Evolutionary conservation across 2,888 invertebrate species (phyloP).

Genomic region (Zhengitettix transpicula): DNA sequence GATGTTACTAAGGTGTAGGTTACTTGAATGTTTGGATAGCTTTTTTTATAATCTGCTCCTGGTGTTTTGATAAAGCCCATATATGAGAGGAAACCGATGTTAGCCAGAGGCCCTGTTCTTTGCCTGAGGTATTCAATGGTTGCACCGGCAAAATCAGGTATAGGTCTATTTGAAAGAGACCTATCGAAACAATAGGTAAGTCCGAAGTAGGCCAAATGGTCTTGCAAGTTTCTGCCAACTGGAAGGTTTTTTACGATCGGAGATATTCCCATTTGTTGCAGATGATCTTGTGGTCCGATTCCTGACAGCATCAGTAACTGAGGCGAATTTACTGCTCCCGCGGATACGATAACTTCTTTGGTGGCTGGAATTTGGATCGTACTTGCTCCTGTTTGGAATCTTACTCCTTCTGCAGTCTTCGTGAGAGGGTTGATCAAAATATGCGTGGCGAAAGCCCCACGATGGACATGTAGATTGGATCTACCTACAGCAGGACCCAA

Average conservation of each 20-base stretch:
- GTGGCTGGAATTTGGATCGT: conserved; percentile 21
- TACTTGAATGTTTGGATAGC: conserved; percentile 36
- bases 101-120: conserved; percentile 28
- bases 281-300: conserved; percentile 27
- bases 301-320: conserved; percentile 45
- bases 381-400: conserved; percentile 37
- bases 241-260: conserved; percentile 15
- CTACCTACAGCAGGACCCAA: conserved; percentile 40
- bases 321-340: conserved; percentile 38
- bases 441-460: conserved; percentile 41
- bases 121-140: conserved; percentile 26
- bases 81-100: conserved; percentile 29
- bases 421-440: conserved; percentile 43
- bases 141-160: neutral
- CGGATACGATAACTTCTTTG: conserved; percentile 33
- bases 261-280: conserved; percentile 22
- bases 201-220: conserved; percentile 20
- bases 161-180: neutral
- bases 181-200: conserved; percentile 15
- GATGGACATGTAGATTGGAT: conserved; percentile 48
- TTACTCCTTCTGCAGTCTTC: conserved; percentile 49
- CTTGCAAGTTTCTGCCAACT: conserved; percentile 27
- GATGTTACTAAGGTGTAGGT: conserved; percentile 24
- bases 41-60: conserved; percentile 16
- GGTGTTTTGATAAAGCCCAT: conserved; percentile 33